Conservation (phyloP, 2,888 invertebrate species). For the Eulithis testata region DNA sequence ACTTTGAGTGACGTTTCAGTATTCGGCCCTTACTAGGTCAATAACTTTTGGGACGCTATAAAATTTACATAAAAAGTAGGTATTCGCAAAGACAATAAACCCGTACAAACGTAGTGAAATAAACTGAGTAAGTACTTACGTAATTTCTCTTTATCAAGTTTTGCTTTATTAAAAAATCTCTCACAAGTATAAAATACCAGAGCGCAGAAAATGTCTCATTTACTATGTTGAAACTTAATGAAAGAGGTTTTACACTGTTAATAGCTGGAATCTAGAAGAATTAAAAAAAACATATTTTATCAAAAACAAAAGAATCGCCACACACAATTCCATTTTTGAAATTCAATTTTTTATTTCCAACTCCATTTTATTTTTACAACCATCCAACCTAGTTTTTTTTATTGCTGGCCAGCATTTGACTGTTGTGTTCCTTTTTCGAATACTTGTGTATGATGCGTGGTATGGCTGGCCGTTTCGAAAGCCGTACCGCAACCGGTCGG, state of each 20-base stretch:
- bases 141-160: conserved; percentile 7
- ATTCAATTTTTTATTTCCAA: too few relatives aligned
- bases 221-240: conserved; percentile 20
- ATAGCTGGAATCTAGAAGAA: not conserved
- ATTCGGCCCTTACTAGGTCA: not conserved
- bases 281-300: too few relatives aligned
- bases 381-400: conserved; percentile 1
- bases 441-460: conserved; percentile 16
- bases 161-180: conserved; percentile 23
- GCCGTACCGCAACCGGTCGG: conserved; percentile 53
- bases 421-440: conserved; percentile 20
- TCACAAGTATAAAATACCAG: conserved; percentile 16
- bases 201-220: conserved; percentile 28
- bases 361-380: too few relatives aligned
- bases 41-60: not conserved
- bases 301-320: not conserved
- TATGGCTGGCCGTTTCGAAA: conserved; percentile 40
- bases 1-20: too few relatives aligned
- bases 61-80: too few relatives aligned
- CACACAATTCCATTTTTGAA: conserved; percentile 1
- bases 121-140: not conserved
- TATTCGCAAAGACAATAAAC: not conserved
- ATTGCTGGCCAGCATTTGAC: conserved; percentile 1
- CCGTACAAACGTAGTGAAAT: not conserved
- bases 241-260: conserved; percentile 6